phyloP scores from a whole-genome alignment of 1,140 invertebrate genomes.

The Zaprionus ghesquierei region DNA sequence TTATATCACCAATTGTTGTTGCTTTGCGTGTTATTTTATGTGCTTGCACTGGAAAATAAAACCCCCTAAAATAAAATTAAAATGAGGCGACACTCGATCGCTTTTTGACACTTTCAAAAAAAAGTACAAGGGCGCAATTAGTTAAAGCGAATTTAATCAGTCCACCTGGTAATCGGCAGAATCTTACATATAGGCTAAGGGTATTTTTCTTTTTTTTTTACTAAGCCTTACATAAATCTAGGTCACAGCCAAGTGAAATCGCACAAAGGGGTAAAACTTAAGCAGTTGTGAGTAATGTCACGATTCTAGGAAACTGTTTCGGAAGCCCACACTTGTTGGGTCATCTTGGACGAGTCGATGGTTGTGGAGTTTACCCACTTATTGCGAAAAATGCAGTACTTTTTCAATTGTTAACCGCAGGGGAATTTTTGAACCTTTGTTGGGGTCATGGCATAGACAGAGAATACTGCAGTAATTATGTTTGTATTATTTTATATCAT shows the following conservation, averaged over 20 bases:
- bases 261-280: neutral
- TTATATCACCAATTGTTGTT: slow-evolving; percentile 24
- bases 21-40: slow-evolving; percentile 30
- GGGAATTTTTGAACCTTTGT: slow-evolving; percentile 15
- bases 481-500: slow-evolving; percentile 10
- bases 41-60: slow-evolving; percentile 47
- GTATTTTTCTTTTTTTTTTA: slow-evolving; percentile 29
- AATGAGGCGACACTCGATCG: slow-evolving; percentile 38
- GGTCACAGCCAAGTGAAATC: slow-evolving; percentile 17
- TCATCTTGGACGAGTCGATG: neutral
- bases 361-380: neutral
- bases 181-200: neutral
- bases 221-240: slow-evolving; percentile 4
- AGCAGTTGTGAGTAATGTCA: slow-evolving; percentile 10
- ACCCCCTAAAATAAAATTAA: slow-evolving; percentile 52
- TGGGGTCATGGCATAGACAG: neutral
- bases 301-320: slow-evolving; percentile 7
- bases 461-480: neutral
- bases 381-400: neutral
- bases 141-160: slow-evolving; percentile 35
- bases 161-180: neutral
- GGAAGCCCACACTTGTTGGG: neutral
- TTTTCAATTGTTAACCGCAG: neutral
- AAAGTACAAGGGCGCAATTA: slow-evolving; percentile 44
- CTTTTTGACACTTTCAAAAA: slow-evolving; percentile 30